These are phyloP conservation scores for Phoenoteleia sp. DNA, from an alignment of 2,888 invertebrate genomes.

Conservation along the genomic window DNA sequence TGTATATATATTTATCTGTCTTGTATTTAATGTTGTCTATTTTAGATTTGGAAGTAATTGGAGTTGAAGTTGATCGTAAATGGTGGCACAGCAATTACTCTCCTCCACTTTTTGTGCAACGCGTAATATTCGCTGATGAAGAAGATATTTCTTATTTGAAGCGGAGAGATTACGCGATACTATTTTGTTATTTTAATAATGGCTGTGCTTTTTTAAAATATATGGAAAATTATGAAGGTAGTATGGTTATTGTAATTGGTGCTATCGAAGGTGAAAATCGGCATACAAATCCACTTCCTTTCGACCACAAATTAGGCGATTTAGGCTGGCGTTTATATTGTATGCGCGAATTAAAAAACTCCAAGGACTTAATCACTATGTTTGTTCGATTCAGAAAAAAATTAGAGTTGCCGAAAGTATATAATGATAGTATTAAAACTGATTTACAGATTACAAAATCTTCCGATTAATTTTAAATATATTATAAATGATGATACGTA, in stretches of 20 bases:
- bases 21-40: constrained; percentile 16
- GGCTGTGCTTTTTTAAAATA: constrained; percentile 91
- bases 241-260: constrained; percentile 91
- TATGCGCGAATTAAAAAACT: constrained; percentile 88
- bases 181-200: constrained; percentile 95
- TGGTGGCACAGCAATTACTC: constrained; percentile 95
- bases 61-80: constrained; percentile 92
- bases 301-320: constrained; percentile 87
- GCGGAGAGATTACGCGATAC: constrained; percentile 86
- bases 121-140: constrained; percentile 83
- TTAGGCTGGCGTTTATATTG: constrained; percentile 88
- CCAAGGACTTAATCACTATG: constrained; percentile 90
- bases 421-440: too few relatives aligned
- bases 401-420: too few relatives aligned
- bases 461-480: too few relatives aligned
- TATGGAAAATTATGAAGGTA: constrained; percentile 89
- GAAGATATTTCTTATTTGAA: constrained; percentile 41
- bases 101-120: constrained; percentile 89
- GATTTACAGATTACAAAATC: too few relatives aligned
- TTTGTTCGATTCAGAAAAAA: constrained; percentile 28
- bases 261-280: constrained; percentile 89
- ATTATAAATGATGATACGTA: too few relatives aligned
- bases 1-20: too few relatives aligned
- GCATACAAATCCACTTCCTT: constrained; percentile 91
- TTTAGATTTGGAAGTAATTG: constrained; percentile 89